A percentile compares a stretch with the other conserved stretches of the same genome.
phyloP scores from a whole-genome alignment of 2,797 vertebrate species.

The Luscinia luscinia region DNA sequence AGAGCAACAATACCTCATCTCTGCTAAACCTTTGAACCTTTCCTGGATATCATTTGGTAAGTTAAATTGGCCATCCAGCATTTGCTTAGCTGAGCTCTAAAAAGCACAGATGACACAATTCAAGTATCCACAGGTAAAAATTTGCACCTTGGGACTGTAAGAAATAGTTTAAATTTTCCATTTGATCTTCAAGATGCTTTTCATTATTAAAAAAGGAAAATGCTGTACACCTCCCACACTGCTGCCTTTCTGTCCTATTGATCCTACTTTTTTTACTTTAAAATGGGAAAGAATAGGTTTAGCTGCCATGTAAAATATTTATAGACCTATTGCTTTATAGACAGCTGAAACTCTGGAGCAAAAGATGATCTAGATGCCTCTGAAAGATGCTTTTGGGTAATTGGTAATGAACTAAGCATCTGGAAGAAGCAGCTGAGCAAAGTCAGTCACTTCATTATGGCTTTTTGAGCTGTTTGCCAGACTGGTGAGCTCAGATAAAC shows the following conservation, averaged over 20 bases:
- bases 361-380: background rate
- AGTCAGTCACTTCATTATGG: background rate
- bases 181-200: background rate
- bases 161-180: background rate
- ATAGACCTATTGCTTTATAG: background rate
- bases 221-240: background rate
- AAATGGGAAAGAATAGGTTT: background rate
- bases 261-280: background rate
- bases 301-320: background rate
- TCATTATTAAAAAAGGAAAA: background rate
- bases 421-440: conserved; percentile 29
- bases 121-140: background rate
- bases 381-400: conserved; percentile 4
- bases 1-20: conserved; percentile 57
- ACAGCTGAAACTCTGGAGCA: background rate
- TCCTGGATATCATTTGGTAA: background rate
- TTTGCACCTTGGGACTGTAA: background rate
- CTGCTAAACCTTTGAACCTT: conserved; percentile 43
- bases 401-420: background rate
- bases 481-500: conserved; percentile 2
- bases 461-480: conserved; percentile 4
- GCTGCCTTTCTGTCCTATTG: background rate
- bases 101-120: background rate
- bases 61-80: background rate
- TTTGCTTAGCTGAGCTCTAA: conserved; percentile 14